Base-by-base conservation (phyloP, 2,797 vertebrate species). In the Centroberyx gerrardi region DNA sequence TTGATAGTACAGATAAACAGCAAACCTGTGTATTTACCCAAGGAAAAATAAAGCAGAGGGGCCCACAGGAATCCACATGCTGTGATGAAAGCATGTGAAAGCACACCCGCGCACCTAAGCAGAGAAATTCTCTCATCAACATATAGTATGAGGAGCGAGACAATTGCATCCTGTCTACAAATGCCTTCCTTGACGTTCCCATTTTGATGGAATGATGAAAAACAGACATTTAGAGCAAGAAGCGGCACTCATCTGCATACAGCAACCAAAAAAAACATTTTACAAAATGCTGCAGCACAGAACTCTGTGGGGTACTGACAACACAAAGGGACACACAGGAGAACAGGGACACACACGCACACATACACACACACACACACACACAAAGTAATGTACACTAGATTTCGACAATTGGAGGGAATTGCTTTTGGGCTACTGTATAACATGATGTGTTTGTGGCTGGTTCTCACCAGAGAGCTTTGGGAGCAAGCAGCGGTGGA, bases 1-100 rank as follows among this genome's bases (percentile, higher is more conserved):
- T 87, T 78, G 92, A 93, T 91, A 81, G 89, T 62, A 72, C 85
- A 82, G 91, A 94, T 93, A 93, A 94, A 94, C 89, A 87, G 78
- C 76, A 78, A 92, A 93, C 89, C 89, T 91, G 89, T 90, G 90
- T 93, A 87, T 90, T 88, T 82, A 88, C 90, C 90, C 88, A 92
- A 92, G 66, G 86, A 86, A 90, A 91, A 93, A 93, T 92, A 94
- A 93, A 93, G 85, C 81, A 68, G 74, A 77, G 88, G 71, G 88
- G 87, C 86, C 89, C 82, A 12, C 73, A 84, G 87, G 90, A 92
- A 80, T 92, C 81, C 65, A 49, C 92, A 85, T 53, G 88, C 93
- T 90, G 92, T 66, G 90, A 90, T 85, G 89, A 91, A 91, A 90
- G 91, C 86, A 90, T 90, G 87, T 81, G 83, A 92, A 91, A 91